Evolutionary conservation across 2,113 vertebrate genomes (phyloP).

Genomic region (Etia nguti): DNA sequence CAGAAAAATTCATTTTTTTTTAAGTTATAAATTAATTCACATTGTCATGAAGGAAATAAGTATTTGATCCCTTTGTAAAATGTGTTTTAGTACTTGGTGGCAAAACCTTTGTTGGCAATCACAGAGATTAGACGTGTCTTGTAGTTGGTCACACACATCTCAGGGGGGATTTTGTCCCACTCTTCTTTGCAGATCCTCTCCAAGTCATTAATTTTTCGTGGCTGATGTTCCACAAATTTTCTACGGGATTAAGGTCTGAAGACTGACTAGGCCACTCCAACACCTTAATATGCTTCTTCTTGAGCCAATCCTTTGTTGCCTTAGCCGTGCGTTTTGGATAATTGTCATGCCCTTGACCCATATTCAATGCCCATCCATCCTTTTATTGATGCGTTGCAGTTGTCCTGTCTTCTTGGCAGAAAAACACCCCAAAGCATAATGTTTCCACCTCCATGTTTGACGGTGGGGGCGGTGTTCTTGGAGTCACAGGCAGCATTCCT

Average conservation of each 20-base stretch:
- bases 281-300: background rate
- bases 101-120: background rate
- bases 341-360: accelerated
- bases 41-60: background rate
- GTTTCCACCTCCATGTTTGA: background rate
- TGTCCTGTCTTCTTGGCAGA: background rate
- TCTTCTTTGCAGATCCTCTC: too few species aligned
- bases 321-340: background rate
- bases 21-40: background rate
- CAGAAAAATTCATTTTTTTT: background rate
- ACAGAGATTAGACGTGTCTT: background rate
- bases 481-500: background rate
- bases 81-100: background rate
- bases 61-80: background rate
- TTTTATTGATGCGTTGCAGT: background rate
- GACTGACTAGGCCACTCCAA: background rate
- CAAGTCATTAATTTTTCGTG: too few species aligned
- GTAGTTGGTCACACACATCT: background rate
- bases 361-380: background rate
- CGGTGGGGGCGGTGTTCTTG: background rate
- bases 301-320: background rate
- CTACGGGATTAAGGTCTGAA: background rate
- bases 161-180: too few species aligned
- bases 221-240: too few species aligned
- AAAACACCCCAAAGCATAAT: background rate